phyloP scores from a whole-genome alignment of 2,888 invertebrate genomes.

The Loripinus fragilis region DNA sequence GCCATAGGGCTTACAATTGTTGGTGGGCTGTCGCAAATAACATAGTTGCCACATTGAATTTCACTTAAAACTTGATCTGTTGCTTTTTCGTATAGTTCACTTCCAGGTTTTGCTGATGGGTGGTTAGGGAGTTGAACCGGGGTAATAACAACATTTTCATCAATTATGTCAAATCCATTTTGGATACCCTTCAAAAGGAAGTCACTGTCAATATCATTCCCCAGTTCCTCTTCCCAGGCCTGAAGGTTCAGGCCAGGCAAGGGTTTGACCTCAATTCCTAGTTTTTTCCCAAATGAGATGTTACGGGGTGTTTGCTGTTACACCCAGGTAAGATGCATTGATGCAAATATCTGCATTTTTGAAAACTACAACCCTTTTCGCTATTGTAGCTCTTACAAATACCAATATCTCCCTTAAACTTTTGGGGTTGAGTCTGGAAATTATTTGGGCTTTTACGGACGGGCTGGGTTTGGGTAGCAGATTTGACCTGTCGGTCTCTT shows the following conservation, averaged over 20 bases:
- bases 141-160: too few relatives aligned
- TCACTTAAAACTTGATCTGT: too few relatives aligned
- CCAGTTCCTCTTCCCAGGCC: slow-evolving; percentile 6
- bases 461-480: background rate
- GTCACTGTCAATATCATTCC: background rate
- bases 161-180: too few relatives aligned
- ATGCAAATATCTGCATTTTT: slow-evolving; percentile 15
- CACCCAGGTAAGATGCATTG: slow-evolving; percentile 25
- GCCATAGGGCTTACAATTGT: too few relatives aligned
- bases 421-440: too few relatives aligned
- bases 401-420: background rate
- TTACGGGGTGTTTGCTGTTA: background rate
- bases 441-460: background rate
- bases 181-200: too few relatives aligned
- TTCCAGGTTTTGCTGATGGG: too few relatives aligned
- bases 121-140: too few relatives aligned
- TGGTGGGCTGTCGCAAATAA: too few relatives aligned
- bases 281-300: background rate
- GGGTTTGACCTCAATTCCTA: background rate
- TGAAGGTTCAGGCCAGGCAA: background rate
- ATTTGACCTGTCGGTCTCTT: background rate
- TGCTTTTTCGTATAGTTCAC: too few relatives aligned
- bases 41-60: too few relatives aligned
- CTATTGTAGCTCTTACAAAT: slow-evolving; percentile 23
- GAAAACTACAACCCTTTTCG: slow-evolving; percentile 11